Evolutionary conservation across 2,797 vertebrate genomes (phyloP).

Genomic region (Gallirallus australis): DNA sequence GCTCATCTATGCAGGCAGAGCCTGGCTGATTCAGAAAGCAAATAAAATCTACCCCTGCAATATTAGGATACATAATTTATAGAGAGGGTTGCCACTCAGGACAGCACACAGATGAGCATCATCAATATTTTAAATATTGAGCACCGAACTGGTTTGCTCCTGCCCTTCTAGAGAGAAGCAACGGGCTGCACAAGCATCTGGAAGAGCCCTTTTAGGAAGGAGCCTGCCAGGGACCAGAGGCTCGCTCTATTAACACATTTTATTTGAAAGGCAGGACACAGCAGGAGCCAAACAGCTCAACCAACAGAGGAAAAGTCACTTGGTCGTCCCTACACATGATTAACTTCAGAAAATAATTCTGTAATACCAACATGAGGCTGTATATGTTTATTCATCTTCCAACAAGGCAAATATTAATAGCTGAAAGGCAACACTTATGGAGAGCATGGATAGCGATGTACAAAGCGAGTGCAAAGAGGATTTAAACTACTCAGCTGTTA

Average conservation of each 20-base stretch:
- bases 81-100: neutral
- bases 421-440: slow-evolving; percentile 74
- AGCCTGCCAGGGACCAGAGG: neutral
- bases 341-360: slow-evolving; percentile 41
- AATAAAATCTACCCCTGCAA: neutral
- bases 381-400: slow-evolving; percentile 84
- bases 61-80: neutral
- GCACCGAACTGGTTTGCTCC: neutral
- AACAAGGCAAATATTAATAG: slow-evolving; percentile 84
- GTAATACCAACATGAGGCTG: slow-evolving; percentile 49
- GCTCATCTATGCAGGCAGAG: neutral
- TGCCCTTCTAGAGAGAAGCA: neutral
- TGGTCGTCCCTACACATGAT: neutral
- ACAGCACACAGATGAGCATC: neutral
- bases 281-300: neutral
- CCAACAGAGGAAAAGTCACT: neutral
- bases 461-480: slow-evolving; percentile 71
- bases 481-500: slow-evolving; percentile 65
- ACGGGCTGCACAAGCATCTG: neutral
- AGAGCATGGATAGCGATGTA: slow-evolving; percentile 82
- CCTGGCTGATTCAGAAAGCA: neutral
- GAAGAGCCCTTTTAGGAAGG: neutral
- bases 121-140: neutral
- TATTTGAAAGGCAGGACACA: neutral
- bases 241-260: accelerated